Base-by-base conservation (phyloP, 2,888 invertebrate genomes). In the Rhingia campestris region DNA sequence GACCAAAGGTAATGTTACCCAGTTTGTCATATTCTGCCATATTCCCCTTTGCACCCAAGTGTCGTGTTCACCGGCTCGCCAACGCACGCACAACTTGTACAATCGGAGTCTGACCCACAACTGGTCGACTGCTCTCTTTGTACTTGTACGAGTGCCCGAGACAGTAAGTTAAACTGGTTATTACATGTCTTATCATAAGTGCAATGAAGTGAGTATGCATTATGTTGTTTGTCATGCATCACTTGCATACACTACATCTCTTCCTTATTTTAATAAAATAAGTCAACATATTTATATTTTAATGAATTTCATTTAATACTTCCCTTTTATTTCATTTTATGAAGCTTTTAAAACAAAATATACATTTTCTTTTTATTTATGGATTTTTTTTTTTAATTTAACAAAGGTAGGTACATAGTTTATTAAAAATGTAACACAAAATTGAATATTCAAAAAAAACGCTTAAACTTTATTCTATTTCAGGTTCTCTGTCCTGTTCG, bases 71-170 rank as follows among this genome's bases (percentile, higher is more conserved):
- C 53, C 33, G 33, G 33, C 53, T 33, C 53, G 32, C 53, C 53
- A 53, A 53, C 53, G 33, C 53, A n/a, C 33, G 53, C 33, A 33
- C 53, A 53, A 53, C 33, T 10, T 53, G 33, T 33, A 53, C 53
- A 33, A 3, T 10, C 14, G 5, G 49, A 33, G 33, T 53, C 33
- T 33, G 33, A 2, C n/a, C 14, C 49, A 49, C 7, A 6, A 49
- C 30, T 49, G 49, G 22, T 22, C 22, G 22, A 22, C 9, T 9
- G 6, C 37, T 37, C 37, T 53, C 53, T 33, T 33, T n/a, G 33
- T 53, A 33, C 53, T 53, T 32, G 33, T 53, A 53, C n/a, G 12
- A 2, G 4, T 4, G 51, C 30, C 30, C 51, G 51, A 53, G 53
- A 33, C 33, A 33, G 53, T n/a, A 5, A 14, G 47, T 22, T 22